phyloP scores from a whole-genome alignment of 1,140 invertebrate species.

The Oppia nitens region DNA sequence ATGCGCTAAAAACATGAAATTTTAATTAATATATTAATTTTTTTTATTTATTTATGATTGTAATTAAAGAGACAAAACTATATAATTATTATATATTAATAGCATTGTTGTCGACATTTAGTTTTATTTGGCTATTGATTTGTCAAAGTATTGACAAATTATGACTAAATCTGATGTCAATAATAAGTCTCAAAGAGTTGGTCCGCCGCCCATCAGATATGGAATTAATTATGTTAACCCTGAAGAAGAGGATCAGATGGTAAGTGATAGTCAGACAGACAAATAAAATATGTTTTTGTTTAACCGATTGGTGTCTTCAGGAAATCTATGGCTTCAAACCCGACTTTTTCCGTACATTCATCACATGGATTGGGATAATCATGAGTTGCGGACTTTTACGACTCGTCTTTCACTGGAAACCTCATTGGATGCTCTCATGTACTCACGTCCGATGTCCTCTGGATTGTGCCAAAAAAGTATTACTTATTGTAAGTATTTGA shows the following conservation, averaged over 20 bases:
- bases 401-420: conserved; percentile 72
- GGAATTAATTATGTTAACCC: conserved; percentile 38
- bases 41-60: too few relatives aligned
- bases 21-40: too few relatives aligned
- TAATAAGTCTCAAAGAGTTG: conserved; percentile 7
- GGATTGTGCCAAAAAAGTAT: conserved; percentile 48
- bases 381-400: conserved; percentile 52
- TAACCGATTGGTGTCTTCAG: conserved; percentile 26
- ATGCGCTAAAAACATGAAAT: too few relatives aligned
- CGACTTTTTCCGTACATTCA: conserved; percentile 31
- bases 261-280: conserved; percentile 24
- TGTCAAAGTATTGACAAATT: too few relatives aligned
- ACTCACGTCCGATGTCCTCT: conserved; percentile 52
- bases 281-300: not conserved
- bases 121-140: too few relatives aligned
- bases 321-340: conserved; percentile 44
- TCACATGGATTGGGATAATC: conserved; percentile 44
- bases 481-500: conserved; percentile 40
- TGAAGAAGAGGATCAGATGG: conserved; percentile 51
- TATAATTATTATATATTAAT: too few relatives aligned
- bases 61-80: too few relatives aligned
- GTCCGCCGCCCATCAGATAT: conserved; percentile 12
- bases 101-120: too few relatives aligned
- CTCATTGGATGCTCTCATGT: conserved; percentile 51
- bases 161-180: not conserved